These are phyloP conservation scores for Anhinga anhinga DNA, from an alignment of 2,113 vertebrate genomes.

Conservation along the genomic window DNA sequence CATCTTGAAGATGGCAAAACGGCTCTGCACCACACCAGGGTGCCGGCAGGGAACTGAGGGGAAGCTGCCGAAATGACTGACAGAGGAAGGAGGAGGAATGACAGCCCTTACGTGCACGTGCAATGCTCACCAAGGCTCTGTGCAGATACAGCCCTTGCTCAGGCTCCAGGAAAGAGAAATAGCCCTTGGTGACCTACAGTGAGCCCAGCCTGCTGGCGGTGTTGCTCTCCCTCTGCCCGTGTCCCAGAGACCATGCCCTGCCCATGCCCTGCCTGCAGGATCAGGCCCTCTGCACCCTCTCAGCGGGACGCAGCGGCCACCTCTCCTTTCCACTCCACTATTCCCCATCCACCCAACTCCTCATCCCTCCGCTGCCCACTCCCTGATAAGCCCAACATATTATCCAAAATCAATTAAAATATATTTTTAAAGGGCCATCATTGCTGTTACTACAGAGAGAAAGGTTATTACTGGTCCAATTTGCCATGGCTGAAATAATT, in stretches of 20 bases:
- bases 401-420: not conserved
- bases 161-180: not conserved
- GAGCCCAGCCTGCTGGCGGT: not conserved
- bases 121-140: not conserved
- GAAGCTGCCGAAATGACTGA: not conserved
- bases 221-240: not conserved
- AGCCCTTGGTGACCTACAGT: fast-evolving
- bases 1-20: not conserved
- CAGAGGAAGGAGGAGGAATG: not conserved
- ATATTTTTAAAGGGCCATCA: not conserved
- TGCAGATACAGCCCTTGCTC: not conserved
- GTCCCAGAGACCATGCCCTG: not conserved
- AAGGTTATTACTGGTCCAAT: slow-evolving; percentile 1
- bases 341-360: not conserved
- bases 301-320: fast-evolving
- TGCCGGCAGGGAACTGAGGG: not conserved
- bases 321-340: not conserved
- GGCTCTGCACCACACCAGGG: not conserved
- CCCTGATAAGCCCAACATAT: not conserved
- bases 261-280: not conserved
- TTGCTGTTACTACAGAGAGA: not conserved
- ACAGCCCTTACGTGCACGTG: fast-evolving
- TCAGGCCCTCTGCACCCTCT: not conserved
- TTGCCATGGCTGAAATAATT: slow-evolving; percentile 1
- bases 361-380: not conserved